These are phyloP conservation scores for Pseudomyrmex dendroicus DNA, from an alignment of 1,140 invertebrate species.

Conservation along the genomic window DNA sequence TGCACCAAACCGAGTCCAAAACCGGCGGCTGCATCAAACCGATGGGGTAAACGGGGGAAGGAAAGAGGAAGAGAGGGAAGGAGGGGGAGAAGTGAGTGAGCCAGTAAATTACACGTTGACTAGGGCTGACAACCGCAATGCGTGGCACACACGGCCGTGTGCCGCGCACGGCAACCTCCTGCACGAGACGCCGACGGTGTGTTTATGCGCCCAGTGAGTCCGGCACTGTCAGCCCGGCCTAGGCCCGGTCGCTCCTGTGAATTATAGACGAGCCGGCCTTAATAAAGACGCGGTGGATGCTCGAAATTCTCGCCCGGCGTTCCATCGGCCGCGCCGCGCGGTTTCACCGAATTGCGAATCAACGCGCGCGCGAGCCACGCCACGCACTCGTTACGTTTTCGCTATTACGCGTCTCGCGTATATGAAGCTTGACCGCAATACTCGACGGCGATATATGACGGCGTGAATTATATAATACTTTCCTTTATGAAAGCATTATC, in stretches of 20 bases:
- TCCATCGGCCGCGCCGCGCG: constrained; percentile 64
- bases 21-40: constrained; percentile 69
- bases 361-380: constrained; percentile 27
- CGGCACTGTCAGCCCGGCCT: constrained; percentile 66
- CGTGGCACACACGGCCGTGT: constrained; percentile 64
- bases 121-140: constrained; percentile 78
- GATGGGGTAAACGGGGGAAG: neutral
- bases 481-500: constrained; percentile 16
- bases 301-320: constrained; percentile 75
- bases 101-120: constrained; percentile 80
- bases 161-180: constrained; percentile 43
- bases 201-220: constrained; percentile 74
- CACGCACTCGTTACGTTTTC: constrained; percentile 27
- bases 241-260: constrained; percentile 57
- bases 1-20: constrained; percentile 47
- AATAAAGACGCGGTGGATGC: constrained; percentile 73
- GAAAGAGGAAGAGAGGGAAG: neutral
- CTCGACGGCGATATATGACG: neutral
- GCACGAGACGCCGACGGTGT: constrained; percentile 65
- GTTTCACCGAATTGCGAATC: constrained; percentile 58
- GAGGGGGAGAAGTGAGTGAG: neutral
- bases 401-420: neutral
- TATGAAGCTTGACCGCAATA: neutral
- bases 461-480: constrained; percentile 6
- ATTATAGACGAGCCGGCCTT: constrained; percentile 73